phyloP scores from a whole-genome alignment of 2,797 vertebrate genomes.

The Sebastes vulpes region DNA sequence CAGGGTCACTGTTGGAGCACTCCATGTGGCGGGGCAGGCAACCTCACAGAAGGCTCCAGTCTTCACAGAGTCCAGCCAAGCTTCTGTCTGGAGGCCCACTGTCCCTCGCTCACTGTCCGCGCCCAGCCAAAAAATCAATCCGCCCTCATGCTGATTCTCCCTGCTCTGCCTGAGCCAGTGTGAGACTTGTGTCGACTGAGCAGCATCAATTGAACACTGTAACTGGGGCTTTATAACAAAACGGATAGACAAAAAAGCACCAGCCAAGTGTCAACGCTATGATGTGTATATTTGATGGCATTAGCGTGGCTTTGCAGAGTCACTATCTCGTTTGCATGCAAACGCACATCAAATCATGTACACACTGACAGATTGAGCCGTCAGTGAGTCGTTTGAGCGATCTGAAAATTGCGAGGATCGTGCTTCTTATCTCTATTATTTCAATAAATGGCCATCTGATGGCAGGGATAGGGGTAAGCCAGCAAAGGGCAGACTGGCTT shows the following conservation, averaged over 20 bases:
- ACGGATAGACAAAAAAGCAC: slow-evolving; percentile 67
- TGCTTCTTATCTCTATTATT: slow-evolving; percentile 14
- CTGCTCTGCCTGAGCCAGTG: slow-evolving; percentile 72
- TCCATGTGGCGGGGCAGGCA: slow-evolving; percentile 86
- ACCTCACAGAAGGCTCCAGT: slow-evolving; percentile 87
- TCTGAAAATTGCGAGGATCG: slow-evolving; percentile 22
- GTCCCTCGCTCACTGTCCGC: slow-evolving; percentile 75
- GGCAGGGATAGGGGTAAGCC: slow-evolving; percentile 16
- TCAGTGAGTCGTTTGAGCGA: slow-evolving; percentile 7
- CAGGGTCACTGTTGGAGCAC: slow-evolving; percentile 91
- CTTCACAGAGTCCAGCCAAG: slow-evolving; percentile 82
- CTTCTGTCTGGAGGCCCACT: slow-evolving; percentile 82
- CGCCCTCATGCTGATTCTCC: slow-evolving; percentile 78
- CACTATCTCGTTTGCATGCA: slow-evolving; percentile 44
- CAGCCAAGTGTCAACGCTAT: slow-evolving; percentile 79
- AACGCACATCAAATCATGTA: slow-evolving; percentile 18
- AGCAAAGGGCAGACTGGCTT: slow-evolving; percentile 27
- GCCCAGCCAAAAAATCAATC: slow-evolving; percentile 79
- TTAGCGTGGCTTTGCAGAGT: slow-evolving; percentile 51
- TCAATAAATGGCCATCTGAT: slow-evolving; percentile 29
- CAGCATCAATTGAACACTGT: slow-evolving; percentile 78
- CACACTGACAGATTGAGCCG: slow-evolving; percentile 31
- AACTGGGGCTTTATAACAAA: slow-evolving; percentile 78
- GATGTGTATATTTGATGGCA: slow-evolving; percentile 81
- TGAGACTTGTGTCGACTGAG: slow-evolving; percentile 78